Percentiles rank a stretch among this genome's conserved stretches.
phyloP scores from a whole-genome alignment of 2,888 invertebrate genomes.

The Thalpophila matura region DNA sequence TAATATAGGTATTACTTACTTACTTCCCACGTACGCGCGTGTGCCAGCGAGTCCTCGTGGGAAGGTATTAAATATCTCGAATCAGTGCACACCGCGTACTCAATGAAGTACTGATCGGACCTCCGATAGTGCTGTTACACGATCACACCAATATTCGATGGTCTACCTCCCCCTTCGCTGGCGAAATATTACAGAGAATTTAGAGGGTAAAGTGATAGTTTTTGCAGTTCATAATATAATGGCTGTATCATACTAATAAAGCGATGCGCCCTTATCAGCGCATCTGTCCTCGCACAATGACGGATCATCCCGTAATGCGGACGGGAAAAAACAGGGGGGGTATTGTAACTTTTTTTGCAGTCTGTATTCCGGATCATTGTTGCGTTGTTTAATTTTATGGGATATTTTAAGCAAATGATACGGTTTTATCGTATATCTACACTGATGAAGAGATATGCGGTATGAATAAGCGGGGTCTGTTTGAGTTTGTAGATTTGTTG shows the following conservation, averaged over 20 bases:
- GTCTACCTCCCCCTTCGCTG: slow-evolving; percentile 65
- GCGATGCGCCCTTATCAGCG: slow-evolving; percentile 86
- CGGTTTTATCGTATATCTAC: slow-evolving; percentile 82
- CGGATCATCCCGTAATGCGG: slow-evolving; percentile 89
- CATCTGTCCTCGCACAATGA: slow-evolving; percentile 87
- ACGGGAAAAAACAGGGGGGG: slow-evolving; percentile 80
- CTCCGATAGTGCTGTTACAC: slow-evolving; percentile 79
- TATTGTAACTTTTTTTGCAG: slow-evolving; percentile 81
- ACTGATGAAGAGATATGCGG: slow-evolving; percentile 74
- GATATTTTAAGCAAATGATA: slow-evolving; percentile 90
- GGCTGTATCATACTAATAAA: slow-evolving; percentile 85
- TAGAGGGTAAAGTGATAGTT: slow-evolving; percentile 32
- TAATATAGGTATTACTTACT: slow-evolving; percentile 47
- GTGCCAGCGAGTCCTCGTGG: slow-evolving; percentile 84
- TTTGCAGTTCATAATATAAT: slow-evolving; percentile 68
- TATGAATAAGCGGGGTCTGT: slow-evolving; percentile 65
- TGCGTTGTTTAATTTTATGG: slow-evolving; percentile 87
- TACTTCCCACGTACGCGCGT: slow-evolving; percentile 80
- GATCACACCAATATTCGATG: slow-evolving; percentile 69
- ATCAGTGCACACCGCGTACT: slow-evolving; percentile 79
- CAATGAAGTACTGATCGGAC: slow-evolving; percentile 83
- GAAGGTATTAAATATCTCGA: slow-evolving; percentile 87
- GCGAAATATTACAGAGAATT: slow-evolving; percentile 22
- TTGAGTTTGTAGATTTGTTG: slow-evolving; percentile 63
- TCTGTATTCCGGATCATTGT: slow-evolving; percentile 85